Evolutionary conservation across 92 coral and sea anemone species (phyloP), one percentile per base, ranked within the genome.

Genomic region (Palythoa heliodiscus): DNA sequence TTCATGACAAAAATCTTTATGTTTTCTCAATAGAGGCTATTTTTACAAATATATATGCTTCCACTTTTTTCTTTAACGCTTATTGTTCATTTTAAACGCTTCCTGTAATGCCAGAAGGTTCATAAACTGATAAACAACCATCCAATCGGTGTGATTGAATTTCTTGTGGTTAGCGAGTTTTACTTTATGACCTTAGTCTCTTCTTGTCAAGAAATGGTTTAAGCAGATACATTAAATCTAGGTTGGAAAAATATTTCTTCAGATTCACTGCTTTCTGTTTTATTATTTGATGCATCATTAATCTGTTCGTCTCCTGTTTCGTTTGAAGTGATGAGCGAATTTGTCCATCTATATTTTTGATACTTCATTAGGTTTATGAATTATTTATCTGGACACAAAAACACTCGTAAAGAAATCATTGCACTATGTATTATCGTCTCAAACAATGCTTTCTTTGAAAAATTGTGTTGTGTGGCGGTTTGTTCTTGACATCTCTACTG

Each of bases 401-500:
- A 2, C 17, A 22, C 38, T 22, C n/a, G 52, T 24, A n/a, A 22
- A 17, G 82, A 63, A 66, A 43, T 64, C 7, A 43, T 22, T 47
- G 16, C 47, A 64, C 6, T 3, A 63, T 52, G 11, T 80, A 80
- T 39, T 24, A 80, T 52, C 53, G n/a, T 67, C 55, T 47, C 58
- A 47, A 80, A 67, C 70, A 63, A 37, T 61, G 74, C 84, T 48
- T 64, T 25, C 73, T 80, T 80, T 80, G 15, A 16, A 64, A 80
- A 25, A 66, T 29, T 80, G 20, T 70, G 57, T 60, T 80, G 74
- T 68, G 24, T 64, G 84, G 8, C 22, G 64, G 53, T 54, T 80
- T 67, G 61, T 66, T 13, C 55, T 80, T 47, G 74, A 80, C 84
- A 80, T 40, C 58, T 47, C 84, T 37, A 66, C 70, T 80, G 58